phyloP scores from a whole-genome alignment of 37 sponge, comb jelly and placozoan species.

The Tethya wilhelma region DNA sequence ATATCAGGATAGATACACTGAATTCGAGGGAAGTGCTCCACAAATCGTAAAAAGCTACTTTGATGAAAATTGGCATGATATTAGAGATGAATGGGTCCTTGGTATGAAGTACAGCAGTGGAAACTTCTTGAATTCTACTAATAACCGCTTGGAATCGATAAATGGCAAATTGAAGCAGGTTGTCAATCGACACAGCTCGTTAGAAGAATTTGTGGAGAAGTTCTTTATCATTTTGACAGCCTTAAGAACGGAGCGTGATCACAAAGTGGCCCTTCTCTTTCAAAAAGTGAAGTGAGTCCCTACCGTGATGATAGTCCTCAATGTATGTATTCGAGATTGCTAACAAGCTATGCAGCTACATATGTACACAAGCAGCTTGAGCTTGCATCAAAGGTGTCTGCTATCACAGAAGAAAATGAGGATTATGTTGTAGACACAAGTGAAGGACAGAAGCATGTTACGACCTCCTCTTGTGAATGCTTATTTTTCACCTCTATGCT shows the following conservation, averaged over 20 bases:
- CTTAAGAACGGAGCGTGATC: constrained; percentile 45
- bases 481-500: constrained; percentile 44
- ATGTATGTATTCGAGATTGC: background rate
- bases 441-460: constrained; percentile 14
- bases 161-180: constrained; percentile 64
- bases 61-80: constrained; percentile 69
- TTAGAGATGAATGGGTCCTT: constrained; percentile 54
- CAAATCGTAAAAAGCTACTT: constrained; percentile 53
- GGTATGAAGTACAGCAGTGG: constrained; percentile 35
- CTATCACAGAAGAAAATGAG: background rate
- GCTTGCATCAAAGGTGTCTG: constrained; percentile 19
- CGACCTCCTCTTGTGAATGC: constrained; percentile 13
- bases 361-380: constrained; percentile 42
- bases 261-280: constrained; percentile 17
- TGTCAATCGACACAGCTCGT: constrained; percentile 13
- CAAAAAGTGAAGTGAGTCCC: constrained; percentile 29
- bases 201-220: constrained; percentile 50
- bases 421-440: background rate
- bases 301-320: constrained; percentile 8
- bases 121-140: constrained; percentile 58
- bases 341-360: constrained; percentile 37
- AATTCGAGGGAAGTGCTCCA: constrained; percentile 16
- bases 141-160: constrained; percentile 50
- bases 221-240: constrained; percentile 37
- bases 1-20: constrained; percentile 33